Percentiles rank a stretch among this genome's conserved stretches.
Conservation (phyloP, 1,140 invertebrate species). For the Drosophila rhopaloa region DNA sequence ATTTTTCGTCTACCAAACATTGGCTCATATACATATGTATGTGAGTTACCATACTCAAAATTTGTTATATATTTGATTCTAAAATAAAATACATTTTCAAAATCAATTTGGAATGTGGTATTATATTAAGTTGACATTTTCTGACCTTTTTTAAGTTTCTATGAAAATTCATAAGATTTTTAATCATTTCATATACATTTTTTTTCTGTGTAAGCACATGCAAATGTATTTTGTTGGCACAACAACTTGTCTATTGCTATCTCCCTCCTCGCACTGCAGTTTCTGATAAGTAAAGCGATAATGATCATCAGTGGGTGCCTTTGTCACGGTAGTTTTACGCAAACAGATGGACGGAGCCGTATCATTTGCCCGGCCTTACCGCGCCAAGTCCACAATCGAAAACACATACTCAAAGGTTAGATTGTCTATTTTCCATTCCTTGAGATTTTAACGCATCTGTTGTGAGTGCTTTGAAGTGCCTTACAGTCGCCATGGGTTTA, state of each 20-base stretch:
- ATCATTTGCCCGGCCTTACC: slow-evolving; percentile 60
- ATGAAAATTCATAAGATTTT: too few species aligned
- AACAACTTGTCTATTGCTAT: slow-evolving; percentile 41
- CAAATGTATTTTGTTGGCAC: slow-evolving; percentile 51
- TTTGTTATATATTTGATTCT: too few species aligned
- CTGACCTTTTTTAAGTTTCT: too few species aligned
- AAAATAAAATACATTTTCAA: too few species aligned
- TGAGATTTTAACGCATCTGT: slow-evolving; percentile 13
- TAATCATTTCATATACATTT: too few species aligned
- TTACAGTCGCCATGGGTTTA: slow-evolving; percentile 1
- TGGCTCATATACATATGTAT: too few species aligned
- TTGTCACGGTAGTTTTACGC: slow-evolving; percentile 37
- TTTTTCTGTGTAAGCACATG: background rate
- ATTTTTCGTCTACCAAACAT: too few species aligned
- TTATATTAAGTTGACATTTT: too few species aligned
- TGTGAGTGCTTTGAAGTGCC: slow-evolving; percentile 7
- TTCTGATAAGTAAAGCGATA: slow-evolving; percentile 47
- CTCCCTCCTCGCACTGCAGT: slow-evolving; percentile 44
- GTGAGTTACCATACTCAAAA: too few species aligned
- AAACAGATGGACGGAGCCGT: slow-evolving; percentile 17
- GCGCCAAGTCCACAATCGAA: slow-evolving; percentile 4
- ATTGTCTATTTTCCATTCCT: slow-evolving; percentile 25
- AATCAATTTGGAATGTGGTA: too few species aligned
- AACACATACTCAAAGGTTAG: slow-evolving; percentile 22
- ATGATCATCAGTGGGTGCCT: slow-evolving; percentile 19